Conservation (phyloP, 2,797 vertebrate genomes). For the Syndactyla subalaris region DNA sequence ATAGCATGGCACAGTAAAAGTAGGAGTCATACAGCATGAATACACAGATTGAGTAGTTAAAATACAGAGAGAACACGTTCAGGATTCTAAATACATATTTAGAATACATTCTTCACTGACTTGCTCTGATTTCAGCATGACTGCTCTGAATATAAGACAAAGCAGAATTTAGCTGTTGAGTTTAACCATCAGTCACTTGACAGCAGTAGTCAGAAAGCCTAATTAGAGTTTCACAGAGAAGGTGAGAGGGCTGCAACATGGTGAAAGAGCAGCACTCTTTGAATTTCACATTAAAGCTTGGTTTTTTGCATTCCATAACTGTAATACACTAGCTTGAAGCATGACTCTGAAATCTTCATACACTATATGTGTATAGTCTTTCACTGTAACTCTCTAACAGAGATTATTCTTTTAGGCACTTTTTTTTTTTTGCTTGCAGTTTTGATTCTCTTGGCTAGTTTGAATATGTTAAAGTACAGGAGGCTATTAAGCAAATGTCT, state of each 20-base stretch:
- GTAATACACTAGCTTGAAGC: background rate
- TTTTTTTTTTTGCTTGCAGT: background rate
- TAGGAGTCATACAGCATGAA: background rate
- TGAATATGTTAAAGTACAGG: background rate
- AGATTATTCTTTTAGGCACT: background rate
- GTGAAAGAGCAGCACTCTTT: background rate
- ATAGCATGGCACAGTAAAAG: background rate
- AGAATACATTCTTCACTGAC: background rate
- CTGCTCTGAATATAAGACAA: background rate
- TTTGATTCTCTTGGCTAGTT: background rate
- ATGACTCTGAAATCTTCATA: background rate
- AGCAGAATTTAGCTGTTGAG: background rate
- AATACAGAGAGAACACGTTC: background rate
- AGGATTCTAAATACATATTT: background rate
- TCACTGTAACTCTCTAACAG: background rate
- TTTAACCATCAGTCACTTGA: background rate
- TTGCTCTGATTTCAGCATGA: background rate
- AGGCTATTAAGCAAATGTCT: background rate
- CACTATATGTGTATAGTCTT: background rate
- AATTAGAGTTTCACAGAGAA: background rate
- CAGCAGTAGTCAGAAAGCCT: background rate
- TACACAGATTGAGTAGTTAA: background rate
- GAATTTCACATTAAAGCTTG: background rate
- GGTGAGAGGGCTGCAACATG: background rate
- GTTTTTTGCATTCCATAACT: background rate